Evolutionary conservation across 2,888 invertebrate species (phyloP), one percentile per base, ranked within the genome.

Genomic region (Tiliacea citrago): DNA sequence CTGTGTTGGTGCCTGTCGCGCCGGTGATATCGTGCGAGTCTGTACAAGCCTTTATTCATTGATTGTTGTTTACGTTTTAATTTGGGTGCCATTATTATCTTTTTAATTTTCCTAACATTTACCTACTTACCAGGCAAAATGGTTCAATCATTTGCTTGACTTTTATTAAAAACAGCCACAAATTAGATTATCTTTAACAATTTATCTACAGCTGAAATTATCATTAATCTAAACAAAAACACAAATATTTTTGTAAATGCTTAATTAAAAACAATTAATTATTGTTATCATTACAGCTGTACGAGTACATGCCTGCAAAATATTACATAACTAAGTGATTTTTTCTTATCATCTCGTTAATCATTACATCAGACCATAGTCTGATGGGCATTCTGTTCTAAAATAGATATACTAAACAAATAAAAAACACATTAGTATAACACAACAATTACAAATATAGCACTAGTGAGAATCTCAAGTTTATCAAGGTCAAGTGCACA

Each of bases 401-500:
- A 74, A 77, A 55, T 61, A 70, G 9, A 66, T 58, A 57, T 24
- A 29, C 16, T 42, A 62, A 58, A 55, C 35, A 79, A 79, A 79
- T 51, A 55, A 62, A 58, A 68, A 60, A 68, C 12, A 58, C 60
- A 69, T 73, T 39, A 51, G 42, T 79, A 16, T 58, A 74, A 49
- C 57, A 65, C 65, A 47, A 81, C 49, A 70, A 62, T 21, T 51
- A 70, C 66, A 82, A 78, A 78, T 68, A 82, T 12, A 73, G 73
- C 35, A n/a, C 65, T 67, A 16, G 29, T 55, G 51, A 66, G 68
- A 77, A 75, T 79, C 75, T 49, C 47, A 42, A 29, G 63, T 62
- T 71, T 49, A 61, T 61, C 66, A 82, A 82, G 81, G 81, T 53
- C 78, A 73, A 77, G 68, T 57, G 57, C 73, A 81, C 29, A 63